Evolutionary conservation across 2,113 vertebrate species (phyloP).

Genomic region (Herpailurus yagouaroundi): DNA sequence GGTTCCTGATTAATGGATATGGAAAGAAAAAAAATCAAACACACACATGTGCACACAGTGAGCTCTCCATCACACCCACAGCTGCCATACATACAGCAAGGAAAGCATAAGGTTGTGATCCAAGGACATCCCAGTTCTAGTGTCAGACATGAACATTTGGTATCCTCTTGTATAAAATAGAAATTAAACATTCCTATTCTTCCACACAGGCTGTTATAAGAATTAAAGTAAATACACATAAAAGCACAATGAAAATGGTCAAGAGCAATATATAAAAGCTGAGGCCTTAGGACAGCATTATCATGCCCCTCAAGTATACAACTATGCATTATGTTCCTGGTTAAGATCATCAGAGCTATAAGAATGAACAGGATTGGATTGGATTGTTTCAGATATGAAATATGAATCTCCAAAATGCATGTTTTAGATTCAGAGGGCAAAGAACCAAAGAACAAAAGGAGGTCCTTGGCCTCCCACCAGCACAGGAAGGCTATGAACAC

Average conservation of each 20-base stretch:
- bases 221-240: not conserved
- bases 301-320: not conserved
- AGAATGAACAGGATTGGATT: slow-evolving; percentile 3
- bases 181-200: not conserved
- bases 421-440: slow-evolving; percentile 42
- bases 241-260: not conserved
- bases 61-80: not conserved
- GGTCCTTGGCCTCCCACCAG: not conserved
- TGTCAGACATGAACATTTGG: not conserved
- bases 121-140: not conserved
- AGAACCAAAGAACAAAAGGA: slow-evolving; percentile 51
- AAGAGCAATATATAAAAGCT: not conserved
- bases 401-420: slow-evolving; percentile 36
- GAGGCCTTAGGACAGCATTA: not conserved
- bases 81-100: not conserved
- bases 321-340: not conserved
- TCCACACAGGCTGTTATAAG: not conserved
- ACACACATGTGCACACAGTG: not conserved
- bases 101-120: not conserved
- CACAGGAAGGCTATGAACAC: not conserved
- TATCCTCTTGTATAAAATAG: not conserved
- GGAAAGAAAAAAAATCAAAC: not conserved
- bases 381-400: slow-evolving; percentile 38
- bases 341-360: slow-evolving; percentile 27
- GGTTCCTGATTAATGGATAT: not conserved